Conservation (phyloP, 2,888 invertebrate genomes). For the Cactoblastis cactorum region DNA sequence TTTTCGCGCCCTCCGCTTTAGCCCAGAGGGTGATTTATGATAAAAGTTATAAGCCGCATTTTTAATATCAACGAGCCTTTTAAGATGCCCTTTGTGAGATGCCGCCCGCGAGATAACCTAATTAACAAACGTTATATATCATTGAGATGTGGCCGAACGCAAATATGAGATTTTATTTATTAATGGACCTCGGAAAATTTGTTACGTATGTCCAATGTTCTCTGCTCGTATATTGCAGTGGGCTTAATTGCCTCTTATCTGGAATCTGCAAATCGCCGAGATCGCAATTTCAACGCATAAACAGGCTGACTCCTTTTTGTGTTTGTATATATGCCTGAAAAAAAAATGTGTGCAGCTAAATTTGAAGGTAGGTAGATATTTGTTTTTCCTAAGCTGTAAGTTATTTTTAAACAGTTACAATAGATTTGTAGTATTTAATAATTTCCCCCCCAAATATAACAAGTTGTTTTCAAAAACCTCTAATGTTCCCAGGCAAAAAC, state of each 20-base stretch:
- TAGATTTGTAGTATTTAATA: no score
- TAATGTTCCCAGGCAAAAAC: no score
- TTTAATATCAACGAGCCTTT: constrained; percentile 76
- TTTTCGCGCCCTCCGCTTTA: constrained; percentile 68
- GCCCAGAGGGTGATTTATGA: constrained; percentile 75
- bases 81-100: constrained; percentile 67
- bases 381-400: not conserved
- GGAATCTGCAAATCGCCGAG: constrained; percentile 44
- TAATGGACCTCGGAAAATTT: constrained; percentile 40
- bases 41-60: constrained; percentile 71
- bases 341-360: not conserved
- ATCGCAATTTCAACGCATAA: constrained; percentile 46
- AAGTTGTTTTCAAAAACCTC: no score
- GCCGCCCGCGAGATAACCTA: constrained; percentile 74
- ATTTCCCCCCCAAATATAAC: no score
- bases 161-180: constrained; percentile 67
- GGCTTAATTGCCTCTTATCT: constrained; percentile 58
- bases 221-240: constrained; percentile 33
- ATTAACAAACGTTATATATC: constrained; percentile 76
- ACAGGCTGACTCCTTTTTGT: constrained; percentile 18
- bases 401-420: no score
- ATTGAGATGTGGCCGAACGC: constrained; percentile 54
- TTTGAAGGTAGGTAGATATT: not conserved
- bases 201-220: constrained; percentile 39
- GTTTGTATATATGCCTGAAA: not conserved